Conservation (phyloP, 2,888 invertebrate genomes). For the Agrilus mali region DNA sequence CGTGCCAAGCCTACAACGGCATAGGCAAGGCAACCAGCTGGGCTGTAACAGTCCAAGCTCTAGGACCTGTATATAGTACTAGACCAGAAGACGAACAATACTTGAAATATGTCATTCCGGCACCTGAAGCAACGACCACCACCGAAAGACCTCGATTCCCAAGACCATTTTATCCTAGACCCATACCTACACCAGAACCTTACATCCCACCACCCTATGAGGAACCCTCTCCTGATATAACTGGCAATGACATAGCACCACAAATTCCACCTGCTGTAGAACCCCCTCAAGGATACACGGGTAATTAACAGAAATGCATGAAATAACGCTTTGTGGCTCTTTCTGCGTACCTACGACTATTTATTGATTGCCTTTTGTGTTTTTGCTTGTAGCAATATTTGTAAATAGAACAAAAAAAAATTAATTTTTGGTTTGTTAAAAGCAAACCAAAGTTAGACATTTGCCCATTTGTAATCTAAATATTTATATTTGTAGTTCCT, state of each 20-base stretch:
- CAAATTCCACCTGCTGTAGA: conserved; percentile 2
- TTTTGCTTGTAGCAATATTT: no score
- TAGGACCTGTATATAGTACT: conserved; percentile 51
- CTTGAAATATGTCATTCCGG: conserved; percentile 44
- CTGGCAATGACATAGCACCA: conserved; percentile 4
- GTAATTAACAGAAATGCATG: no score
- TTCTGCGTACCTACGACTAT: no score
- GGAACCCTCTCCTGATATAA: conserved; percentile 12
- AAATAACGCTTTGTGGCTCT: no score
- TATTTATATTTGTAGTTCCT: conserved; percentile 40
- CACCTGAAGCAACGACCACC: conserved; percentile 33
- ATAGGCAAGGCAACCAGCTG: conserved; percentile 59
- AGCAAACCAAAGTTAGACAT: no score
- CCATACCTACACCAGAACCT: conserved; percentile 18
- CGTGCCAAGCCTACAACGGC: conserved; percentile 83
- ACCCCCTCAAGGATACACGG: background rate
- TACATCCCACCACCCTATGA: conserved; percentile 21
- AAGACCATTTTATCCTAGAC: conserved; percentile 27
- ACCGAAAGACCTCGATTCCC: conserved; percentile 25
- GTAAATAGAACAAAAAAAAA: no score
- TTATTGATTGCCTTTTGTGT: no score
- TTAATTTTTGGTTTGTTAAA: no score
- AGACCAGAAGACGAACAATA: conserved; percentile 44
- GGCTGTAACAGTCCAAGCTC: conserved; percentile 58
- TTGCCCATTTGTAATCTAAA: no score